Percentiles rank a stretch among this genome's conserved stretches.
Conservation (phyloP, 2,888 invertebrate species). For the Saturnia pavonia region DNA sequence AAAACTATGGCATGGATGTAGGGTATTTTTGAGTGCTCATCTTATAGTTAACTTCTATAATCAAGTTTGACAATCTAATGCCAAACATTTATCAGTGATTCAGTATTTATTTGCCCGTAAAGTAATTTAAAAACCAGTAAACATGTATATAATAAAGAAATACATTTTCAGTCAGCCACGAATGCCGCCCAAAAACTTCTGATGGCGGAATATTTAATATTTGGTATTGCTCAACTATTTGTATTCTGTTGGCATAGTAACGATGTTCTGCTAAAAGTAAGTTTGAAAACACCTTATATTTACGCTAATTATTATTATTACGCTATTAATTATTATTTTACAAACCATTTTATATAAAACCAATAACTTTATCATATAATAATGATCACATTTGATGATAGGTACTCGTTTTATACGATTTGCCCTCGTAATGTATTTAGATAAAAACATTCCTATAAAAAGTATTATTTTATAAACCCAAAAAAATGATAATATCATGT, state of each 20-base stretch:
- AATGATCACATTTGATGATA: too few species aligned
- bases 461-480: too few species aligned
- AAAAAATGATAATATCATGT: too few species aligned
- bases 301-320: too few species aligned
- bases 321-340: too few species aligned
- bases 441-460: too few species aligned
- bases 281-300: conserved; percentile 15
- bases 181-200: conserved; percentile 59
- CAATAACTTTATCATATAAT: too few species aligned
- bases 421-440: too few species aligned
- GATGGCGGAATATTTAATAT: conserved; percentile 67
- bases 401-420: too few species aligned
- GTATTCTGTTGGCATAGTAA: conserved; percentile 73
- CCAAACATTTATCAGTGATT: not conserved
- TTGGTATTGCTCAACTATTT: conserved; percentile 66
- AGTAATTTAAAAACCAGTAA: not conserved
- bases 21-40: too few species aligned
- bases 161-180: conserved; percentile 50
- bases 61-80: not conserved
- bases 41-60: not conserved
- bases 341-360: too few species aligned
- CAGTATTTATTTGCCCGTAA: not conserved
- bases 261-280: conserved; percentile 61
- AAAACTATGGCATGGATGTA: not conserved
- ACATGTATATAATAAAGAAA: not conserved